These are phyloP conservation scores for Drosophila mulleri DNA, from an alignment of 2,888 invertebrate genomes.

Conservation along the genomic window DNA sequence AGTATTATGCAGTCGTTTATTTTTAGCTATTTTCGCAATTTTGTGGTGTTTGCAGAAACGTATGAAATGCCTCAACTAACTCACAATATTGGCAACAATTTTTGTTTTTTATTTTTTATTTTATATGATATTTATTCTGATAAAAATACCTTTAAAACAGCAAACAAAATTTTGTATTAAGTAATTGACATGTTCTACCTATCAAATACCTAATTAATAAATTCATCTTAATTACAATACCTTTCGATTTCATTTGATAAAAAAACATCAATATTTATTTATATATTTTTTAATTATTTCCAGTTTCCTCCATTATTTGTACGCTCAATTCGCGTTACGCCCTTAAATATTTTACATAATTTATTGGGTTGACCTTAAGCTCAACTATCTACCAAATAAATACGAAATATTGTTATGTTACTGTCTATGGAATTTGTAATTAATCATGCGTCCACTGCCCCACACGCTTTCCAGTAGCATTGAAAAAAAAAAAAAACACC, in stretches of 20 bases:
- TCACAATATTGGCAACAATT: no score
- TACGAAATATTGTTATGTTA: background rate
- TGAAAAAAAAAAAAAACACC: background rate
- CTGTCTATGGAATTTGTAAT: conserved; percentile 17
- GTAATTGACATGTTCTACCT: background rate
- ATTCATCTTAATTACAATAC: background rate
- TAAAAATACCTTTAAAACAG: no score
- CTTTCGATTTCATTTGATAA: no score
- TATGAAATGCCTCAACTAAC: background rate
- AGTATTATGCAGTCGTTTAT: background rate
- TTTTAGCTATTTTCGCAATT: no score
- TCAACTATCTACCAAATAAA: no score
- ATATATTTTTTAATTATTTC: background rate
- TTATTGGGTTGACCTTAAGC: background rate
- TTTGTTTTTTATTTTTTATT: no score
- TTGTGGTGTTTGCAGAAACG: background rate
- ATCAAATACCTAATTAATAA: background rate
- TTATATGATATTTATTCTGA: no score
- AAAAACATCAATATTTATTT: no score
- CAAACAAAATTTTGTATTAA: background rate
- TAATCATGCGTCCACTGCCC: conserved; percentile 24
- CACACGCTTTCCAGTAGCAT: conserved; percentile 11
- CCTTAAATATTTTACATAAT: background rate
- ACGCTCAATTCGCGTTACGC: background rate
- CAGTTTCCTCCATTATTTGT: background rate